Percentiles rank a stretch among this genome's conserved stretches.
Evolutionary conservation across 2,113 vertebrate species (phyloP).

Genomic region (Callocephalon fimbriatum): DNA sequence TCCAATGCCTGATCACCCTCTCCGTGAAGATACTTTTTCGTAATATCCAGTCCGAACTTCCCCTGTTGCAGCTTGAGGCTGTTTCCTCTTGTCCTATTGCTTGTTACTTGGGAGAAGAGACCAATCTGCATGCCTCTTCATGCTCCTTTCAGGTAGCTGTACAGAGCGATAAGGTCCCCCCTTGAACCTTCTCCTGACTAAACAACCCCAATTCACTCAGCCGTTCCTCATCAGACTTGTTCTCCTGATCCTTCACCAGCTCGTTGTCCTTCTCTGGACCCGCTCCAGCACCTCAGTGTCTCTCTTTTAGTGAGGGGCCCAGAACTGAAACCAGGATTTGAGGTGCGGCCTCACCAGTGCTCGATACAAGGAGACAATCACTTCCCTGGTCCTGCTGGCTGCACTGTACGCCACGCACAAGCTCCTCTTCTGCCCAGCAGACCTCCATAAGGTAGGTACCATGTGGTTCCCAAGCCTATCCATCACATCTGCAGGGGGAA

Average conservation of each 20-base stretch:
- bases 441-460: accelerated
- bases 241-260: background rate
- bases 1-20: background rate
- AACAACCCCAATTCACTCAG: background rate
- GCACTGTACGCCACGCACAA: accelerated
- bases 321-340: background rate
- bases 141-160: background rate
- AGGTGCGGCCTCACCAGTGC: background rate
- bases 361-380: background rate
- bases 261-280: background rate
- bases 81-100: background rate
- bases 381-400: background rate
- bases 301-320: background rate
- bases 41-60: background rate
- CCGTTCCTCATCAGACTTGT: background rate
- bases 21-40: background rate
- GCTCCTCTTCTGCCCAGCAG: background rate
- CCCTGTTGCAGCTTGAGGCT: background rate
- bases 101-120: background rate
- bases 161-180: background rate
- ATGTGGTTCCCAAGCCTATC: background rate
- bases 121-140: background rate
- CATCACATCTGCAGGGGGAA: background rate
- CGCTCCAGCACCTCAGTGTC: background rate
- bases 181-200: background rate